phyloP scores from a whole-genome alignment of 1,140 invertebrate genomes.

The Marisa cornuarietis region DNA sequence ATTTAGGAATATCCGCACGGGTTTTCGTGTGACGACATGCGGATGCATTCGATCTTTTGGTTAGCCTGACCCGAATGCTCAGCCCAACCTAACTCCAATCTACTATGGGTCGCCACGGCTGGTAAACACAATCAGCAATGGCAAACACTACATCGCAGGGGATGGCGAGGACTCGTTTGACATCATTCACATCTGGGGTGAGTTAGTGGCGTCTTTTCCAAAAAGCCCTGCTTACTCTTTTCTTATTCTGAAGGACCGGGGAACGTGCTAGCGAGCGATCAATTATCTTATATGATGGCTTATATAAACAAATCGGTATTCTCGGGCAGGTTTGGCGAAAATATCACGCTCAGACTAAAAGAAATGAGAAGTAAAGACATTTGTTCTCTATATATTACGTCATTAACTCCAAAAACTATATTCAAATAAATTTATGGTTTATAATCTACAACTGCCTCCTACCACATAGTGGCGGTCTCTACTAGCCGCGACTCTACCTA shows the following conservation, averaged over 20 bases:
- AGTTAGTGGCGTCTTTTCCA: not conserved
- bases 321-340: no score
- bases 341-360: no score
- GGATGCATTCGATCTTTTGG: not conserved
- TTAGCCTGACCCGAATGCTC: slow-evolving; percentile 45
- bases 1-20: not conserved
- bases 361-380: no score
- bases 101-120: slow-evolving; percentile 35
- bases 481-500: no score
- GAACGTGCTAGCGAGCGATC: not conserved
- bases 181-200: slow-evolving; percentile 53
- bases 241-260: not conserved
- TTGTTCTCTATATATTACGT: no score
- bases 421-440: no score
- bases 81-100: slow-evolving; percentile 47
- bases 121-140: slow-evolving; percentile 43
- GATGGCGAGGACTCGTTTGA: slow-evolving; percentile 43
- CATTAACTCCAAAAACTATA: no score
- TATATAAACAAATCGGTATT: not conserved
- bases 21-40: no score
- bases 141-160: slow-evolving; percentile 45
- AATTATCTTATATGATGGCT: not conserved
- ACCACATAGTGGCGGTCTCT: no score
- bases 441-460: no score
- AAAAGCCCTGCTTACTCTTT: not conserved